Evolutionary conservation across 2,113 vertebrate genomes (phyloP).

Genomic region (Nothobranchius furzeri): DNA sequence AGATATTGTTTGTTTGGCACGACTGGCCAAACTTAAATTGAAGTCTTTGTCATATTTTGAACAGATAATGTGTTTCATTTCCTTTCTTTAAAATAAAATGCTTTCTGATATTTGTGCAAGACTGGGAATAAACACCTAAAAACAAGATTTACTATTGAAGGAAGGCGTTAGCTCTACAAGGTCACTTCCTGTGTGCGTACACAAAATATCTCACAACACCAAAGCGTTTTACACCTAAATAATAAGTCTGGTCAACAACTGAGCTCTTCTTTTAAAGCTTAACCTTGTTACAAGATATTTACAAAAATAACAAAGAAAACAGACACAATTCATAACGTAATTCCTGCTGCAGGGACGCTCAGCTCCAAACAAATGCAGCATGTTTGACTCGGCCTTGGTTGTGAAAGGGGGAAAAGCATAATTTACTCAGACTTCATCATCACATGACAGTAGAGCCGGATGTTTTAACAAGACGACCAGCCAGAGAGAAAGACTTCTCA

Average conservation of each 20-base stretch:
- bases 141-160: neutral
- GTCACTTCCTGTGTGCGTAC: neutral
- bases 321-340: neutral
- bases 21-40: no score
- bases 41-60: no score
- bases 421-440: conserved; percentile 32
- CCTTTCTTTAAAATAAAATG: no score
- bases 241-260: neutral
- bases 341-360: conserved; percentile 5
- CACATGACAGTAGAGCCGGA: conserved; percentile 38
- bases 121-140: no score
- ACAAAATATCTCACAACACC: neutral
- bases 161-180: no score
- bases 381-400: conserved; percentile 10
- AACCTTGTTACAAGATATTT: neutral
- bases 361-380: conserved; percentile 13
- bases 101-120: no score
- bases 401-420: conserved; percentile 1
- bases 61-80: no score
- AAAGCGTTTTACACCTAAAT: neutral
- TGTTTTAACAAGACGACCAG: conserved; percentile 52
- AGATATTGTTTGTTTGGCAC: no score
- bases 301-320: neutral
- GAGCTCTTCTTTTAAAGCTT: neutral
- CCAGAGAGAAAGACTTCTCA: conserved; percentile 49